Conservation (phyloP, 2,888 invertebrate species). For the Melitaea athalia region DNA sequence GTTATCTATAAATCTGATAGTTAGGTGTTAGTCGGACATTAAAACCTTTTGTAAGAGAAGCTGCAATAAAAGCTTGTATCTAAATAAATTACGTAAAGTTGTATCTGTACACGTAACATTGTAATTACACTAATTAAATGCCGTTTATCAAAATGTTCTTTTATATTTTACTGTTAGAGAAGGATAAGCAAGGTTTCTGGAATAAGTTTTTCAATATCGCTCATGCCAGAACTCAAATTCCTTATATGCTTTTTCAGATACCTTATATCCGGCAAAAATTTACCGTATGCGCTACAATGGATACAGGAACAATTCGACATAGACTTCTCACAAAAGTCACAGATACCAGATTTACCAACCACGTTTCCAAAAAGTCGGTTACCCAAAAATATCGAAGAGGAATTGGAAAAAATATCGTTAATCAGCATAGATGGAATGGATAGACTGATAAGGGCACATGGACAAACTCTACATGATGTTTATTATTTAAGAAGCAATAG, state of each 20-base stretch:
- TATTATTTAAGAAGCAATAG: slow-evolving; percentile 87
- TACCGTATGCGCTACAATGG: slow-evolving; percentile 93
- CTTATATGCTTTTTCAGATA: slow-evolving; percentile 83
- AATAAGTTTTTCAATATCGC: too few species aligned
- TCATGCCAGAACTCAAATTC: neutral
- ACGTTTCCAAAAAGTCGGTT: slow-evolving; percentile 86
- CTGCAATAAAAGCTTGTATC: too few species aligned
- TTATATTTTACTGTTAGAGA: too few species aligned
- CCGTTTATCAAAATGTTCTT: too few species aligned
- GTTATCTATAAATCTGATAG: too few species aligned
- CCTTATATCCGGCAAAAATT: slow-evolving; percentile 85
- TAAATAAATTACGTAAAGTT: too few species aligned
- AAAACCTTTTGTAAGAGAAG: too few species aligned
- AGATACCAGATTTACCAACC: slow-evolving; percentile 80
- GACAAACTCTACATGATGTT: slow-evolving; percentile 96
- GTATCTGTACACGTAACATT: too few species aligned
- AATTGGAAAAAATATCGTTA: slow-evolving; percentile 72
- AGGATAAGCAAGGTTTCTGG: too few species aligned
- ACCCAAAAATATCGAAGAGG: slow-evolving; percentile 82
- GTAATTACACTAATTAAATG: too few species aligned
- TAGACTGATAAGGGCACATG: slow-evolving; percentile 93
- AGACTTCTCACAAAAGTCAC: slow-evolving; percentile 69
- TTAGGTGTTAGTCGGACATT: too few species aligned
- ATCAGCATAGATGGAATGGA: slow-evolving; percentile 88
- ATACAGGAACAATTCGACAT: slow-evolving; percentile 88